Conservation (phyloP, 1,140 invertebrate species). For the Melitaea cinxia region DNA sequence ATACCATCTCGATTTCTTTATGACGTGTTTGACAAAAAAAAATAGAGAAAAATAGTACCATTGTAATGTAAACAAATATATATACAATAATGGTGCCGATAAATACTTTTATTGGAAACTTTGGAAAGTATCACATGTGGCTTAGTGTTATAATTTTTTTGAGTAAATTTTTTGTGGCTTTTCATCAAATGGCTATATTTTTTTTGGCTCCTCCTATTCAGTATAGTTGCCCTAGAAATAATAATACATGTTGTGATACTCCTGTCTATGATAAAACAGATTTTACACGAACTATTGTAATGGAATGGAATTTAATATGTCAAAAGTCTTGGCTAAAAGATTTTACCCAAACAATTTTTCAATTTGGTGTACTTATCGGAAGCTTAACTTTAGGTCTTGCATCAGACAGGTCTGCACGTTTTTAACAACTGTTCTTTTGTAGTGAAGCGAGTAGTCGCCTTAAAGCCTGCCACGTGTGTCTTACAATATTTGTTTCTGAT, state of each 20-base stretch:
- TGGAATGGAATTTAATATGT: slow-evolving; percentile 89
- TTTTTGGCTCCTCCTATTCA: slow-evolving; percentile 83
- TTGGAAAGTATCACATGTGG: slow-evolving; percentile 87
- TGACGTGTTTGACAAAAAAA: neutral
- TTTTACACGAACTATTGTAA: slow-evolving; percentile 87
- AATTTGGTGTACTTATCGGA: slow-evolving; percentile 70
- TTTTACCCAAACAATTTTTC: slow-evolving; percentile 83
- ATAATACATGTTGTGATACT: slow-evolving; percentile 74
- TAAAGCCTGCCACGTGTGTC: too few species aligned
- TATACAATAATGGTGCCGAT: slow-evolving; percentile 39
- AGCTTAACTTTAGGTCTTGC: slow-evolving; percentile 72
- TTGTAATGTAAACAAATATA: neutral
- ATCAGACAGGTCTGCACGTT: slow-evolving; percentile 70
- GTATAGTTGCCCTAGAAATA: slow-evolving; percentile 63
- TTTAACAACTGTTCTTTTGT: too few species aligned
- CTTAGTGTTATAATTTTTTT: slow-evolving; percentile 84
- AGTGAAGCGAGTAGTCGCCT: too few species aligned
- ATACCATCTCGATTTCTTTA: neutral
- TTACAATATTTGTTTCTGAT: too few species aligned
- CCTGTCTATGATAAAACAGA: slow-evolving; percentile 83
- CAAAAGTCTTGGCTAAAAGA: slow-evolving; percentile 83
- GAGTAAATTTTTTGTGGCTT: slow-evolving; percentile 86
- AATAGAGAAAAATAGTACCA: neutral
- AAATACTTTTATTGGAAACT: slow-evolving; percentile 62
- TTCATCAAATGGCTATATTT: slow-evolving; percentile 85